Conservation (phyloP, 1,140 invertebrate genomes). For the Dryas iulia region DNA sequence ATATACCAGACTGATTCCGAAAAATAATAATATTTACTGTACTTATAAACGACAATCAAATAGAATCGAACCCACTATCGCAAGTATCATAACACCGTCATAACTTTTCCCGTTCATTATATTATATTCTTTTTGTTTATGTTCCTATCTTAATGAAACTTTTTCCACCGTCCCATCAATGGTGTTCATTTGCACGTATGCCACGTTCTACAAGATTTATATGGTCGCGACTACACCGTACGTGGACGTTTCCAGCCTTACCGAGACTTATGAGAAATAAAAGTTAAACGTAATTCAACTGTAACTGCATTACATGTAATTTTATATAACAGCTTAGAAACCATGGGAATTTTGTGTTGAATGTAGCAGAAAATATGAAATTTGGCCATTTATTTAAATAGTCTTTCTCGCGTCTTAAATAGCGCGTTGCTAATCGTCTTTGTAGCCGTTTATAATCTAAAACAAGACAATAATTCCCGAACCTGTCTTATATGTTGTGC, state of each 20-base stretch:
- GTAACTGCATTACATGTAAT: constrained; percentile 12
- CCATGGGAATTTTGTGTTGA: constrained; percentile 1
- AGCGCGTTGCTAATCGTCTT: background rate
- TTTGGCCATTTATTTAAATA: background rate
- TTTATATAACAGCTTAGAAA: background rate
- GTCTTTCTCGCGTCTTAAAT: background rate
- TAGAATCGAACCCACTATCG: too few species aligned
- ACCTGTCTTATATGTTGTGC: too few species aligned
- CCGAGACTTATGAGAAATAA: background rate
- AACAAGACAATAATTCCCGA: background rate
- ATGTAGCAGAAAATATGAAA: background rate
- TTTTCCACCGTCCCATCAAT: background rate
- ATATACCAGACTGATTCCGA: too few species aligned
- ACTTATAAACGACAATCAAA: too few species aligned
- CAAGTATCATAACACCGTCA: too few species aligned
- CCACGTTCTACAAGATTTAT: constrained; percentile 19
- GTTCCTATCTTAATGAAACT: background rate
- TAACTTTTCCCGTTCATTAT: too few species aligned
- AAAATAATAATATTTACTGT: too few species aligned
- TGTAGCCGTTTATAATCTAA: background rate
- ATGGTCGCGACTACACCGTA: constrained; percentile 6
- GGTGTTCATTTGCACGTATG: constrained; percentile 10
- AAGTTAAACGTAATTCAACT: background rate
- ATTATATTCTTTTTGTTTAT: background rate
- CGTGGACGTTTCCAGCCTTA: constrained; percentile 10